Percentiles rank a stretch among this genome's conserved stretches.
phyloP scores from a whole-genome alignment of 1,140 invertebrate genomes.

The Drosophila sp. region DNA sequence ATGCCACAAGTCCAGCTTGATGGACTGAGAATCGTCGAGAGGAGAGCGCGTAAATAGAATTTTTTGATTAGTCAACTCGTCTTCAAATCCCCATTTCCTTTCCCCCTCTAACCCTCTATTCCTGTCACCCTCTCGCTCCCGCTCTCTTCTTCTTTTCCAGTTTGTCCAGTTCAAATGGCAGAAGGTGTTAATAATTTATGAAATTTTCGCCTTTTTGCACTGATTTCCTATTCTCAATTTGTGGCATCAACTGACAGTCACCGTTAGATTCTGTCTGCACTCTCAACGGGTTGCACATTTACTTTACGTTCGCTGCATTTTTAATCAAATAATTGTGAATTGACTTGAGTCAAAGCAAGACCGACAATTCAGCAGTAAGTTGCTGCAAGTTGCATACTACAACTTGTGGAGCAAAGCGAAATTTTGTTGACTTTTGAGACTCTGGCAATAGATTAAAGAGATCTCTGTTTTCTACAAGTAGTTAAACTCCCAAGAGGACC shows the following conservation, averaged over 20 bases:
- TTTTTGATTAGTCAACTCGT: constrained; percentile 51
- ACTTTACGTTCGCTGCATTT: constrained; percentile 13
- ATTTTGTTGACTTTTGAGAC: no score
- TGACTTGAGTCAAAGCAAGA: constrained; percentile 17
- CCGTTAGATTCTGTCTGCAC: constrained; percentile 56
- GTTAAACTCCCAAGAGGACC: no score
- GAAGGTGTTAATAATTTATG: constrained; percentile 83
- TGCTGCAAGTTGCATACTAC: background rate
- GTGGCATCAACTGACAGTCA: constrained; percentile 45
- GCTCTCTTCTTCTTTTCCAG: constrained; percentile 47
- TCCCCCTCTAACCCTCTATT: background rate
- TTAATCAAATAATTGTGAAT: constrained; percentile 55
- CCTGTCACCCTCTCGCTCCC: no score
- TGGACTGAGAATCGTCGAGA: constrained; percentile 57
- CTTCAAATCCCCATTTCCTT: constrained; percentile 1
- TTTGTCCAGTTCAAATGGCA: constrained; percentile 84
- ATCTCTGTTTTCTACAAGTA: no score
- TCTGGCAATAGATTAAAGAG: no score
- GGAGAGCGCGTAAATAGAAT: constrained; percentile 50
- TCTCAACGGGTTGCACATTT: constrained; percentile 43
- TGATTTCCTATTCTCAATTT: constrained; percentile 63
- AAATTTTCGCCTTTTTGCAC: constrained; percentile 68
- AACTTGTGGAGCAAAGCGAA: background rate
- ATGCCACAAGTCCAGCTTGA: constrained; percentile 22
- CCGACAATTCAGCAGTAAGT: constrained; percentile 7